Conservation (phyloP, 92 coral and sea anemone species). For the Galaxea fascicularis region DNA sequence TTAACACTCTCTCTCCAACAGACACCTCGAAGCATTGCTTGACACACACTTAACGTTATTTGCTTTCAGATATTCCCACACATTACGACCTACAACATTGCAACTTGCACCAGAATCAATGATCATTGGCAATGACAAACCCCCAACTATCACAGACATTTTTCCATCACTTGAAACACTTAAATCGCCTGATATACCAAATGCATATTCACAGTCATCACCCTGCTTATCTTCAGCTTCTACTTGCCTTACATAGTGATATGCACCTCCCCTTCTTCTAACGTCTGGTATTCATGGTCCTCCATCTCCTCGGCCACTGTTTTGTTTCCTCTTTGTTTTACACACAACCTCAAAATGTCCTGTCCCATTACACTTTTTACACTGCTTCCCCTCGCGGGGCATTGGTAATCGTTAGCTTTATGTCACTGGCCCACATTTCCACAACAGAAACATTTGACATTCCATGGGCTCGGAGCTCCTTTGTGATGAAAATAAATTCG, state of each 20-base stretch:
- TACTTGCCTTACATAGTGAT: conserved; percentile 16
- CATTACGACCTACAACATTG: conserved; percentile 37
- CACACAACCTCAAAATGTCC: conserved; percentile 10
- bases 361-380: conserved; percentile 17
- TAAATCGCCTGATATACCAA: neutral
- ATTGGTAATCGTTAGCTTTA: neutral
- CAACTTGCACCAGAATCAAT: conserved; percentile 66
- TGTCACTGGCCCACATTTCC: conserved; percentile 25
- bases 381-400: conserved; percentile 27
- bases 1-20: conserved; percentile 29
- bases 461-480: neutral
- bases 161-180: conserved; percentile 19
- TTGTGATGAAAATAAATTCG: too few species aligned
- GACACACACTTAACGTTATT: conserved; percentile 28
- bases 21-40: conserved; percentile 30
- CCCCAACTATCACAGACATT: conserved; percentile 37
- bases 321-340: conserved; percentile 15
- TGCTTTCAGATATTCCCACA: conserved; percentile 56
- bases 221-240: conserved; percentile 12
- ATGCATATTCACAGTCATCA: conserved; percentile 29
- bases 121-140: conserved; percentile 38
- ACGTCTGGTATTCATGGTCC: conserved; percentile 1
- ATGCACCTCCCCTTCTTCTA: neutral
- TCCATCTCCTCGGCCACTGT: too few species aligned
- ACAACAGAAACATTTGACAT: conserved; percentile 9